Conservation (phyloP, 2,113 vertebrate genomes). For the Ariopsis seemanni region DNA sequence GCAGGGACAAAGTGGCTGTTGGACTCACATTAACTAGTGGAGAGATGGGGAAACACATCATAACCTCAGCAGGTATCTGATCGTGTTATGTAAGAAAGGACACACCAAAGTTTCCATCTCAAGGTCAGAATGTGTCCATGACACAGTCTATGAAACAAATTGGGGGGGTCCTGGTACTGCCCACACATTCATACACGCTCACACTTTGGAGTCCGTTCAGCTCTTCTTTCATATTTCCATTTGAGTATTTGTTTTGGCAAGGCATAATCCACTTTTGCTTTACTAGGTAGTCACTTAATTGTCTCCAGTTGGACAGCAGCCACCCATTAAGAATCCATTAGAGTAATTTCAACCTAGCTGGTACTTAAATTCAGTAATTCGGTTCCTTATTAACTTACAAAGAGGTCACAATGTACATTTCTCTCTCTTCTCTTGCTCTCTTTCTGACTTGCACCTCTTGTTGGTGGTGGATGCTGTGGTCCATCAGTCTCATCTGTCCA, state of each 20-base stretch:
- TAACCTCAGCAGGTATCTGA: slow-evolving; percentile 50
- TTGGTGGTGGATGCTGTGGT: slow-evolving; percentile 17
- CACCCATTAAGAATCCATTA: slow-evolving; percentile 46
- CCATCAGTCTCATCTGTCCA: slow-evolving; percentile 36
- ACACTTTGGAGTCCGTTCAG: not conserved
- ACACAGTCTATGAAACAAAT: not conserved
- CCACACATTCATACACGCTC: slow-evolving; percentile 31
- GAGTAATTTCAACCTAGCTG: slow-evolving; percentile 39
- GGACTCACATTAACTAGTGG: slow-evolving; percentile 32
- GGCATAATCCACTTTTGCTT: slow-evolving; percentile 15
- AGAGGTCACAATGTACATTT: slow-evolving; percentile 30
- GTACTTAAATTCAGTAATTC: slow-evolving; percentile 37
- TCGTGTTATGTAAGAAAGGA: slow-evolving; percentile 32
- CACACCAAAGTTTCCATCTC: slow-evolving; percentile 22
- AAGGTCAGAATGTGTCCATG: slow-evolving; percentile 37
- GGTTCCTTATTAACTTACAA: slow-evolving; percentile 32
- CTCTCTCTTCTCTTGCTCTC: slow-evolving; percentile 47
- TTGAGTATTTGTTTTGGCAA: slow-evolving; percentile 25
- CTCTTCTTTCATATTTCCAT: slow-evolving; percentile 8
- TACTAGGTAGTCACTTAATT: slow-evolving; percentile 32
- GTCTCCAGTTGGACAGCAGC: slow-evolving; percentile 37
- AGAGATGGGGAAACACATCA: slow-evolving; percentile 33
- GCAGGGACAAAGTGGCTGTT: slow-evolving; percentile 34
- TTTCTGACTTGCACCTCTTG: slow-evolving; percentile 51
- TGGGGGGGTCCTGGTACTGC: slow-evolving; percentile 28